Base-by-base conservation (phyloP, 2,888 invertebrate genomes). In the Oxyteleia sp. region DNA sequence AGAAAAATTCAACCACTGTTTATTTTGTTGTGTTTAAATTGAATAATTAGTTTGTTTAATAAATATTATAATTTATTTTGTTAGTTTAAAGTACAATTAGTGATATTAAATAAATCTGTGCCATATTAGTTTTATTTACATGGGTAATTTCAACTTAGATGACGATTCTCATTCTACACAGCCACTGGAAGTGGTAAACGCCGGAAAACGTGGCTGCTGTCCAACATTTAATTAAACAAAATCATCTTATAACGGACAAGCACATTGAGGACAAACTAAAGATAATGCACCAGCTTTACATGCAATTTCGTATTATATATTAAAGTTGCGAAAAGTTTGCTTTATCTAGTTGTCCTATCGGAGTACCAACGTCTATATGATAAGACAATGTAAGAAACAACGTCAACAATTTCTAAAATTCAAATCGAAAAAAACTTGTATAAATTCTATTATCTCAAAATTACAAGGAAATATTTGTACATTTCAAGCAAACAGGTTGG, bases 171-270 rank as follows among this genome's bases (percentile, higher is more conserved):
- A 32, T 80, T 59, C 29, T 66, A 49, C 35, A 61, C 43, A 61
- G 74, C 47, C 59, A 45, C 74, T 81, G 68, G 80, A 81, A 71
- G 68, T 61, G 51, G 61, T 68, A 74, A 74, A 81, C 61, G 61
- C 72, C 80, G 80, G 74, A 81, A 81, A 74, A 81, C 68, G 64
- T 72, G 72, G 80, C 80, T 61, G 35, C 53, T 68, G 61, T 74
- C 80, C 74, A 72, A 72, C 74, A 81, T 74, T 81, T 81, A 81
- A 81, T 81, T 81, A 81, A 81, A 81, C 80, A 81, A 81, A 81
- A 74, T 81, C 61, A 81, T 81, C 74, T 61, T 68, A 81, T 74
- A 81, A 81, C 74, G 74, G 61, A 61, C 68, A 68, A 81, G 74
- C 74, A 81, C 74, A 81, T 81, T 81, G 74, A 74, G 80, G 74